A percentile compares a stretch with the other conserved stretches of the same genome.
phyloP scores from a whole-genome alignment of 2,113 vertebrate genomes.

The Pteruthius melanotis region DNA sequence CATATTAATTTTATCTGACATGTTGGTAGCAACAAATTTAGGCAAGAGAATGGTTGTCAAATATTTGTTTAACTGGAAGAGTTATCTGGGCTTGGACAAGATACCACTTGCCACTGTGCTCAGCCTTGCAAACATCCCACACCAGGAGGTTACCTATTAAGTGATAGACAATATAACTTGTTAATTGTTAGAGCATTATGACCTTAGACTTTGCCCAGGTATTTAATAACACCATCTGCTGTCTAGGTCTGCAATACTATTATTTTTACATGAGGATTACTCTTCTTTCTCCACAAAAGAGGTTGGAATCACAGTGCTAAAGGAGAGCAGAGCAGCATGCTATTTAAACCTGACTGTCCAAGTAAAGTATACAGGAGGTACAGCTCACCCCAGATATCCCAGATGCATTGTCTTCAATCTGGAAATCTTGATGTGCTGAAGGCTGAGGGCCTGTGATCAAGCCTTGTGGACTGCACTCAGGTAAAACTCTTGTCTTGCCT shows the following conservation, averaged over 20 bases:
- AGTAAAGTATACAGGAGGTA: background rate
- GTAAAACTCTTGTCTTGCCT: background rate
- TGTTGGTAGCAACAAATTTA: constrained; percentile 30
- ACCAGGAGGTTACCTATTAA: constrained; percentile 57
- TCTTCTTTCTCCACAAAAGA: constrained; percentile 58
- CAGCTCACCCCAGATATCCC: background rate
- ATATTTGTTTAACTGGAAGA: constrained; percentile 46
- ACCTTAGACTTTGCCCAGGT: constrained; percentile 68
- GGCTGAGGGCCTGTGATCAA: background rate
- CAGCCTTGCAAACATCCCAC: background rate
- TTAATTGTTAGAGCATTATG: constrained; percentile 63
- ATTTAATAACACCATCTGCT: constrained; percentile 71
- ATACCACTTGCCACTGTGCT: constrained; percentile 9
- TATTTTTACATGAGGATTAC: constrained; percentile 58
- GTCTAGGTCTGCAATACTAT: constrained; percentile 13
- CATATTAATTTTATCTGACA: background rate
- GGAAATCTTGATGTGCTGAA: background rate
- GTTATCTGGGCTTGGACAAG: background rate
- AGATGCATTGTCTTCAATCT: background rate
- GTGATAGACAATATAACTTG: constrained; percentile 57
- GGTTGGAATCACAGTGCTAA: constrained; percentile 24
- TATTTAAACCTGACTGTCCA: constrained; percentile 31
- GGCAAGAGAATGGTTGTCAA: constrained; percentile 30
- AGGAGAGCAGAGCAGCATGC: background rate
- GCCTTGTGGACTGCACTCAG: accelerated